Evolutionary conservation across 2,113 vertebrate species (phyloP).

Genomic region (Pseudorhombus dupliciocellatus): DNA sequence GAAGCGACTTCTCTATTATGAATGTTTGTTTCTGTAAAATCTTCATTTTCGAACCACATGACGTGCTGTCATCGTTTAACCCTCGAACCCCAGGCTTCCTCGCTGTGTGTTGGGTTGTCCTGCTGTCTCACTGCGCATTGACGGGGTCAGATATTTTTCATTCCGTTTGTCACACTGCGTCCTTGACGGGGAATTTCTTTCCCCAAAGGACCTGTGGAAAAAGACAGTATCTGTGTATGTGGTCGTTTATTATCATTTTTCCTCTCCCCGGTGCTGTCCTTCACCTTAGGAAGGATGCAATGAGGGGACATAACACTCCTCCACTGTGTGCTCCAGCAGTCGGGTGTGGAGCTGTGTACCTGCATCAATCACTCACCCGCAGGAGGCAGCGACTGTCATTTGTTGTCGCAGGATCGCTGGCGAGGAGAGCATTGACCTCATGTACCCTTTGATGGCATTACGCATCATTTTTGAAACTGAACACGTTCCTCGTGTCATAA

Average conservation of each 20-base stretch:
- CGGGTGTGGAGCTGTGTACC: slow-evolving; percentile 6
- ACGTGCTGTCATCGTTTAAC: background rate
- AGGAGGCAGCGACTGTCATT: slow-evolving; percentile 8
- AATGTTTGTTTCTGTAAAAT: background rate
- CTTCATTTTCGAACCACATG: background rate
- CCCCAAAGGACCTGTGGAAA: slow-evolving; percentile 13
- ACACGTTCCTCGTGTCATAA: background rate
- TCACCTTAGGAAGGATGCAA: slow-evolving; percentile 32
- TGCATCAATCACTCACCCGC: slow-evolving; percentile 26
- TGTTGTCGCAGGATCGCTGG: background rate
- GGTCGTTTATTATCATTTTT: slow-evolving; percentile 34
- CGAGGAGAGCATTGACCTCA: slow-evolving; percentile 4
- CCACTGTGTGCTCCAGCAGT: slow-evolving; percentile 8
- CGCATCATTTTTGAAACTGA: background rate
- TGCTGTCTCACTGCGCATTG: background rate
- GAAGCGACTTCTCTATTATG: background rate
- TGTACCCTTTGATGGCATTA: background rate
- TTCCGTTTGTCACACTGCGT: slow-evolving; percentile 28
- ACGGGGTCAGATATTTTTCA: slow-evolving; percentile 22
- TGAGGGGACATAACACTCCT: slow-evolving; percentile 15
- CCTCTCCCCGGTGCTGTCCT: slow-evolving; percentile 9
- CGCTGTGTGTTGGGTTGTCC: slow-evolving; percentile 12
- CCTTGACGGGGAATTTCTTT: slow-evolving; percentile 31
- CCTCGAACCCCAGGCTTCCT: background rate
- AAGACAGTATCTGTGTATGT: background rate